Base-by-base conservation (phyloP, 2,113 vertebrate genomes). In the Otolemur garnettii region DNA sequence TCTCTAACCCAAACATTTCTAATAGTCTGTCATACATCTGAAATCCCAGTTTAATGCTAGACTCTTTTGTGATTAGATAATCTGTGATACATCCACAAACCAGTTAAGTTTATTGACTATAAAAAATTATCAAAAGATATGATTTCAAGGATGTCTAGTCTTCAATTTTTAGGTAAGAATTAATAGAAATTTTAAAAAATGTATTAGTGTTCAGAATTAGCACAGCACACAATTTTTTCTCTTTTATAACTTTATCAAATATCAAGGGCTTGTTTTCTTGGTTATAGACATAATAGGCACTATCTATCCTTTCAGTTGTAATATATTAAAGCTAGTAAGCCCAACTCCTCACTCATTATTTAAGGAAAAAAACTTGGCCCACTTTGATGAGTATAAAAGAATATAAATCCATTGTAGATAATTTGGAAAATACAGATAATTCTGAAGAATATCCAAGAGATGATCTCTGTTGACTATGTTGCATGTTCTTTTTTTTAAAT, bases 81-180 rank as follows among this genome's bases (percentile, higher is more conserved):
- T 64, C 50, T 92, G 26, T 79, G 57, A 64, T 18, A 87, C 10
- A 79, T 35, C 24, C 5, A 72, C n/a, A 92, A 90, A 80, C 0
- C 35, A 74, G 5, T 62, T 15, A 68, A 42, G 57, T 72, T 82
- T 89, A 79, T 42, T 59, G 33, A 68, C 55, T 35, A 57, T n/a
- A n/a, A 72, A 90, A 87, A 95, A 60, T 55, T 14, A 91, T 50
- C 10, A 7, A 88, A 92, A 91, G 42, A 80, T 19, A 88, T 64
- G 33, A 86, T 53, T 64, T 66, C 21, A 89, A 66, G 12, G 55
- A 50, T 45, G 2, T 60, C 22, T 55, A 9, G 42, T 59, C 30
- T 83, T 89, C 10, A 59, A 53, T 66, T 92, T 90, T 88, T 26
- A 55, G 18, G 45, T 93, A 78, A 94, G 93, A 93, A 57, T n/a